Base-by-base conservation (phyloP, 2,888 invertebrate genomes). In the Hypsopygia costalis region DNA sequence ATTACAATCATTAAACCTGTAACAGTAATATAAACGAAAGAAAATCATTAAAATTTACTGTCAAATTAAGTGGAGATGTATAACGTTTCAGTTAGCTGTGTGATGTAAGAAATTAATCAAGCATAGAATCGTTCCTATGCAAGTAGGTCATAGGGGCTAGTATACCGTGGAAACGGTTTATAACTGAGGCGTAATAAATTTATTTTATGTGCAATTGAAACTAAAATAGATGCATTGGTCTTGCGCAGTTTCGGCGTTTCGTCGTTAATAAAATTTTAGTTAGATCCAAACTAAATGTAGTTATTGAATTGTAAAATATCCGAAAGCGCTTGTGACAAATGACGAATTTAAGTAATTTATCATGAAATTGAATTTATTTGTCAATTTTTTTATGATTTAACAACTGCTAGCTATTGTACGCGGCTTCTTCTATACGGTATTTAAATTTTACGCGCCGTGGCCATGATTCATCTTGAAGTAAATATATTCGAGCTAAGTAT, bases 171-270 rank as follows among this genome's bases (percentile, higher is more conserved):
- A 32, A 55, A 54, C 55, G 53, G 46, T 59, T 53, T 61, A 63
- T 58, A 62, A 61, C 60, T 56, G 52, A 66, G 62, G 52, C 62
- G 70, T 68, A 71, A 79, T 85, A 81, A 79, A 81, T 76, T 79
- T 70, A 71, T 78, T 83, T 80, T 66, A 81, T 77, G 78, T 80
- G 79, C 75, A 81, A 77, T 77, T 73, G 69, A 69, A 74, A 75
- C 79, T 40, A 55, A 81, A 82, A 82, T 82, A 83, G 80, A 73
- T 52, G 55, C 63, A 60, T 62, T 58, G 62, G 61, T 56, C 48
- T 65, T 60, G 56, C 59, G 60, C 52, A 51, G 44, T 57, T 49
- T 48, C 48, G 49, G 44, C 43, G 44, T 37, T 34, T 12, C 8
- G 16, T 20, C 7, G 11, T 27, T 3, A 22, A 4, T 12, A 7